Conservation (phyloP, 2,888 invertebrate genomes). For the Callyntrura sp. region DNA sequence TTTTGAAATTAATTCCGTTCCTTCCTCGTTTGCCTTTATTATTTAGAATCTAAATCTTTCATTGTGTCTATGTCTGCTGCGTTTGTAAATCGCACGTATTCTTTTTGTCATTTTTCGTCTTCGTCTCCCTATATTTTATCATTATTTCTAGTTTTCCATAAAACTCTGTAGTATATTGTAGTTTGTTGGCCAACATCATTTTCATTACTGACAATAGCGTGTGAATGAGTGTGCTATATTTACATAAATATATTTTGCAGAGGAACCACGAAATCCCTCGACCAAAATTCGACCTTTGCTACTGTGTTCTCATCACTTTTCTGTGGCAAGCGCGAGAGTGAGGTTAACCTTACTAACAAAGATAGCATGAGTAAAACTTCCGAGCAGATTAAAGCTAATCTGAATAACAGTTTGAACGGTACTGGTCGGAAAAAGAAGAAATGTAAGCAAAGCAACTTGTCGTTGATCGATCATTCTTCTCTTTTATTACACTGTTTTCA, state of each 20-base stretch:
- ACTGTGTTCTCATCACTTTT: conserved; percentile 81
- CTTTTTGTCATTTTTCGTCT: background rate
- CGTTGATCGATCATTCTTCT: conserved; percentile 36
- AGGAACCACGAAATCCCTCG: conserved; percentile 80
- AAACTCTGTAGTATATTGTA: background rate
- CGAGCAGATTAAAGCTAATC: conserved; percentile 78
- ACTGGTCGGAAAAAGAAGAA: conserved; percentile 77
- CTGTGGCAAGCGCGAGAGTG: conserved; percentile 79
- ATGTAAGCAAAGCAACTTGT: conserved; percentile 73
- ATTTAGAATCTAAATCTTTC: conserved; percentile 18
- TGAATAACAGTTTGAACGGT: conserved; percentile 76
- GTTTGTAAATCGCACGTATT: conserved; percentile 33
- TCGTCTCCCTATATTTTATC: conserved; percentile 1
- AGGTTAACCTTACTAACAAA: conserved; percentile 79
- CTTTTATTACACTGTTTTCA: conserved; percentile 8
- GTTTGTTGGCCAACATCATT: conserved; percentile 10
- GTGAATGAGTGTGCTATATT: conserved; percentile 64
- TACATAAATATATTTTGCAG: conserved; percentile 73
- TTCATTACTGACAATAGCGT: conserved; percentile 7
- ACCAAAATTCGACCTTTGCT: conserved; percentile 79
- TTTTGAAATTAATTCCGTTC: conserved; percentile 35
- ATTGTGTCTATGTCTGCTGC: conserved; percentile 44
- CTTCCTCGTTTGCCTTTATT: conserved; percentile 43
- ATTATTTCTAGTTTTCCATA: background rate
- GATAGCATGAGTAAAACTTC: conserved; percentile 78